Evolutionary conservation across 1,140 invertebrate species (phyloP).

Genomic region (Streblospio benedicti): DNA sequence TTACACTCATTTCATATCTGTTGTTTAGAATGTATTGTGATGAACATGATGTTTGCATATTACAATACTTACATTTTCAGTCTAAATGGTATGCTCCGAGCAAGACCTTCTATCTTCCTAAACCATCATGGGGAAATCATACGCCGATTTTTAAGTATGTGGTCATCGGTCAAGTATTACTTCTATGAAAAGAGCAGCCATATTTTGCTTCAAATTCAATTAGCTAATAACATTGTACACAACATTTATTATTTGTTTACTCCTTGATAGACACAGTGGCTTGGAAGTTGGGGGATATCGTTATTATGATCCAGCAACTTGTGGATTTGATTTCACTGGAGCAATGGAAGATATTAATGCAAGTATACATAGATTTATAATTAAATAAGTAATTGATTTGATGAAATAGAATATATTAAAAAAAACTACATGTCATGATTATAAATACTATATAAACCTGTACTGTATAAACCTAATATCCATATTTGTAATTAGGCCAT

Average conservation of each 20-base stretch:
- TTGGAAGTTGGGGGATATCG: conserved; percentile 81
- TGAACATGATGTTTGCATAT: no score
- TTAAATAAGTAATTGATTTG: not conserved
- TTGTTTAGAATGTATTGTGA: no score
- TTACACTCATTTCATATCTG: no score
- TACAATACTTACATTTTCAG: conserved; percentile 34
- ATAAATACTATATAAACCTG: no score
- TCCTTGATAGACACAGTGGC: conserved; percentile 58
- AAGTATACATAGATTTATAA: no score
- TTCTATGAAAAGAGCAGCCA: not conserved
- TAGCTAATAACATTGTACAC: not conserved
- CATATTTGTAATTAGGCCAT: conserved; percentile 62
- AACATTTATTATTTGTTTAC: not conserved
- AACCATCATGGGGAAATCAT: conserved; percentile 98
- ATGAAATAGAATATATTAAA: not conserved
- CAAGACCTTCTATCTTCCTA: conserved; percentile 84
- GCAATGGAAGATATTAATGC: conserved; percentile 83
- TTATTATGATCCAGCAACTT: conserved; percentile 92
- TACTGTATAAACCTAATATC: not conserved
- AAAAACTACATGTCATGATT: no score
- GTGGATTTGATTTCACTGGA: conserved; percentile 88
- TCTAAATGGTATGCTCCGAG: conserved; percentile 67
- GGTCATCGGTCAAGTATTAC: not conserved
- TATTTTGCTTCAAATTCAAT: conserved; percentile 1
- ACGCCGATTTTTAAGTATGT: conserved; percentile 77